Evolutionary conservation across 2,888 invertebrate genomes (phyloP), one percentile per base, ranked within the genome.

Genomic region (Chloroclystis v-ata): DNA sequence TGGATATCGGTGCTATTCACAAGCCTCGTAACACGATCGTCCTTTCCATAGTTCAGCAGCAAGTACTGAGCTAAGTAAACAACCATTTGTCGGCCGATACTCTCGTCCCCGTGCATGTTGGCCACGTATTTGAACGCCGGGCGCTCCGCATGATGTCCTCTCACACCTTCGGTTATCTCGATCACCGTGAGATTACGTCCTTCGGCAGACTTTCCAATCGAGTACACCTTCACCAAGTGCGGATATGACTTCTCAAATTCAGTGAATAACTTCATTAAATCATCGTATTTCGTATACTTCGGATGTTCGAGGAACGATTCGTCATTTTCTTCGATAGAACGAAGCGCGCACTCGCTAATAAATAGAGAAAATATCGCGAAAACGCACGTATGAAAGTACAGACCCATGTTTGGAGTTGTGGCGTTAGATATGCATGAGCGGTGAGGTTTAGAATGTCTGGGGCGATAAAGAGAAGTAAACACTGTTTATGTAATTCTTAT

Each of bases 101-200:
- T 90, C 79, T 98, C 98, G 71, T 98, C 97, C 2, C 98, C 98
- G 72, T 98, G 97, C 97, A 98, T 98, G 69, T 98, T 98, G 8
- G 94, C 97, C 49, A 98, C 94, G 84, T 94, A 96, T 72, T 98
- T 98, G 60, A 98, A 94, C 89, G 97, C 95, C 0, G 98, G 98
- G 61, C 95, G 92, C 10, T 91, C 84, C 69, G 91, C 76, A 77
- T 90, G 85, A 66, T 57, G 51, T 4, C 63, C 55, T 9, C 68
- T 63, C 11, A 93, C 92, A 79, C 94, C 93, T 60, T 92, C 90
- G 40, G 93, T 92, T 49, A 94, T 94, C 79, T 97, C 94, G 42
- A 97, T 68, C 4, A 93, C 96, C 87, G 95, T 90, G 47, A 99
- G 80, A 54, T 95, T 93, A 9, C 95, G 89, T 25, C 93, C 93